phyloP scores from a whole-genome alignment of 1,140 invertebrate species.

The Ditylenchus dipsaci region DNA sequence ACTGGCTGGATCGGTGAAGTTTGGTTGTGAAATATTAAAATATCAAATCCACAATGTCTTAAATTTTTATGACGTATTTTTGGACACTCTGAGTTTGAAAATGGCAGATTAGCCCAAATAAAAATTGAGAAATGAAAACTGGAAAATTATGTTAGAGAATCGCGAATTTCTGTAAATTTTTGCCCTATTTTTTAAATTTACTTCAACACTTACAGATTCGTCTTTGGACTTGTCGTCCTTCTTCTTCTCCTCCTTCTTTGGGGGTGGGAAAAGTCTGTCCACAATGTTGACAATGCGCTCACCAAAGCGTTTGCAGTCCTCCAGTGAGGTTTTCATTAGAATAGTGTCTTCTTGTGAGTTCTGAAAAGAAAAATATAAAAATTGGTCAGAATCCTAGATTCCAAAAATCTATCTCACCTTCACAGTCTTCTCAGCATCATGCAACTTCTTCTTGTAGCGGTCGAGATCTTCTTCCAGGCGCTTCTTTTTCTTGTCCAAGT shows the following conservation, averaged over 20 bases:
- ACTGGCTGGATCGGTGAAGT: too few species aligned
- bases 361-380: slow-evolving; percentile 28
- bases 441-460: slow-evolving; percentile 55
- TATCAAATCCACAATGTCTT: too few species aligned
- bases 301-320: slow-evolving; percentile 44
- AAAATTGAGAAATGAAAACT: too few species aligned
- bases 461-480: slow-evolving; percentile 54
- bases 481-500: slow-evolving; percentile 52
- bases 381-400: too few species aligned
- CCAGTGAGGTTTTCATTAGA: slow-evolving; percentile 38
- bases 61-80: too few species aligned
- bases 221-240: neutral
- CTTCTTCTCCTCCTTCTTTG: slow-evolving; percentile 47
- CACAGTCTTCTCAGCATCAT: slow-evolving; percentile 49
- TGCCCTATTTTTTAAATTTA: too few species aligned
- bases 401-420: slow-evolving; percentile 36
- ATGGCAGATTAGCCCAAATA: too few species aligned
- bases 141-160: too few species aligned
- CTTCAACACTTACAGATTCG: too few species aligned
- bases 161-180: too few species aligned
- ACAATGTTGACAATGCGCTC: slow-evolving; percentile 47
- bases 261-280: slow-evolving; percentile 48
- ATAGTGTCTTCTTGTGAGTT: slow-evolving; percentile 48
- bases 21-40: too few species aligned
- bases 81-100: too few species aligned